phyloP scores from a whole-genome alignment of 2,888 invertebrate species.

The Cataglyphis albicans region DNA sequence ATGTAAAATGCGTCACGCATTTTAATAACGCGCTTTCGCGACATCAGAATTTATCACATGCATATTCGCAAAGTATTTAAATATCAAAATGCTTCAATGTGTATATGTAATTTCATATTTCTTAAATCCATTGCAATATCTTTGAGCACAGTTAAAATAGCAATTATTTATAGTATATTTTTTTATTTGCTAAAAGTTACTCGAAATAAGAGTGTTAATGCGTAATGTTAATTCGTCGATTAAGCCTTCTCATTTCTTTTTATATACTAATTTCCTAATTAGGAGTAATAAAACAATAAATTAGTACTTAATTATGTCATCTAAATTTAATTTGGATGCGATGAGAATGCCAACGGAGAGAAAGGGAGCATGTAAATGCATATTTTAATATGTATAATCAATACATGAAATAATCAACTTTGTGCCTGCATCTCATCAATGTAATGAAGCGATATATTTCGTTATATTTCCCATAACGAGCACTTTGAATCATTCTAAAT shows the following conservation, averaged over 20 bases:
- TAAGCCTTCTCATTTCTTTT: neutral
- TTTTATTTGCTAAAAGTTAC: neutral
- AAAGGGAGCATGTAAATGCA: neutral
- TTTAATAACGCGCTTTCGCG: constrained; percentile 28
- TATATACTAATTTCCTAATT: neutral
- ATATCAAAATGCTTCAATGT: constrained; percentile 26
- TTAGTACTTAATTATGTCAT: neutral
- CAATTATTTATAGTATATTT: neutral
- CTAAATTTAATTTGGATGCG: neutral
- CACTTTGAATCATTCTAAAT: neutral
- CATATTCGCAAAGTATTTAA: neutral
- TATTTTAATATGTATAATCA: neutral
- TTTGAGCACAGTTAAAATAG: neutral
- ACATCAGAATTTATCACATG: neutral
- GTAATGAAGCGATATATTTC: constrained; percentile 5
- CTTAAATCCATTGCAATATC: neutral
- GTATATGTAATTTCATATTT: neutral
- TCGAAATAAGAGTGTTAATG: neutral
- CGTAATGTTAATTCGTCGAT: neutral
- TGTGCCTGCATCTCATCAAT: neutral
- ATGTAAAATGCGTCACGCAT: neutral
- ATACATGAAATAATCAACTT: neutral
- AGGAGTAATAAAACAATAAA: neutral
- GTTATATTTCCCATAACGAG: constrained; percentile 16
- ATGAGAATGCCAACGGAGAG: neutral